phyloP scores from a whole-genome alignment of 2,888 invertebrate genomes.

The Ophonus ardosiacus region DNA sequence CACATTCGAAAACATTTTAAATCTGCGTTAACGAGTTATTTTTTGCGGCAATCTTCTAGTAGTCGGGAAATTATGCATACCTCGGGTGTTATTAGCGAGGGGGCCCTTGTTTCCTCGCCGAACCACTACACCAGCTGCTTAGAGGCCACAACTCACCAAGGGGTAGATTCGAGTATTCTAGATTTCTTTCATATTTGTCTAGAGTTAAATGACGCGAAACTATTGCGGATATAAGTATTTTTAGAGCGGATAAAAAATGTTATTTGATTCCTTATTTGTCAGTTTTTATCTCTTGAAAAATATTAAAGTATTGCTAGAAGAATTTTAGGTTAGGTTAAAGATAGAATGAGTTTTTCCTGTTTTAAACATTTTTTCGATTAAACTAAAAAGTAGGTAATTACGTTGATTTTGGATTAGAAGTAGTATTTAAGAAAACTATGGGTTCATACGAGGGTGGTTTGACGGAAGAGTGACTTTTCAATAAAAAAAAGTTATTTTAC shows the following conservation, averaged over 20 bases:
- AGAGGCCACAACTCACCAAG: background rate
- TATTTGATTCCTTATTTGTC: conserved; percentile 52
- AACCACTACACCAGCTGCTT: background rate
- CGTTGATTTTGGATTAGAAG: background rate
- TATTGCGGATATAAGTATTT: conserved; percentile 41
- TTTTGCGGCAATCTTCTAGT: conserved; percentile 51
- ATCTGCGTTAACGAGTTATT: conserved; percentile 62
- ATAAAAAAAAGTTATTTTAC: too few species aligned
- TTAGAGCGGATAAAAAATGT: conserved; percentile 34
- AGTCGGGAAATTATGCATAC: conserved; percentile 60
- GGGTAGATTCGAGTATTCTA: conserved; percentile 30
- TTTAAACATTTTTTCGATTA: background rate
- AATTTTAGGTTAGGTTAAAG: background rate
- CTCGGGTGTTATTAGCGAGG: conserved; percentile 52
- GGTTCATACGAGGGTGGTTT: too few species aligned
- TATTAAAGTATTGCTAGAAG: conserved; percentile 2
- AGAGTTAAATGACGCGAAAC: conserved; percentile 51
- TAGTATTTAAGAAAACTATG: too few species aligned
- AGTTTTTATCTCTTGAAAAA: conserved; percentile 38
- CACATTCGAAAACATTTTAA: conserved; percentile 56
- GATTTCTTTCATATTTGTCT: conserved; percentile 60
- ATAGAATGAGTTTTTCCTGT: background rate
- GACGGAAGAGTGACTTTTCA: too few species aligned
- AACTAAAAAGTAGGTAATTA: background rate
- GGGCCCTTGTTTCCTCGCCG: background rate